These are phyloP conservation scores for Colostygia pectinataria DNA, from an alignment of 2,888 invertebrate genomes.

Conservation along the genomic window DNA sequence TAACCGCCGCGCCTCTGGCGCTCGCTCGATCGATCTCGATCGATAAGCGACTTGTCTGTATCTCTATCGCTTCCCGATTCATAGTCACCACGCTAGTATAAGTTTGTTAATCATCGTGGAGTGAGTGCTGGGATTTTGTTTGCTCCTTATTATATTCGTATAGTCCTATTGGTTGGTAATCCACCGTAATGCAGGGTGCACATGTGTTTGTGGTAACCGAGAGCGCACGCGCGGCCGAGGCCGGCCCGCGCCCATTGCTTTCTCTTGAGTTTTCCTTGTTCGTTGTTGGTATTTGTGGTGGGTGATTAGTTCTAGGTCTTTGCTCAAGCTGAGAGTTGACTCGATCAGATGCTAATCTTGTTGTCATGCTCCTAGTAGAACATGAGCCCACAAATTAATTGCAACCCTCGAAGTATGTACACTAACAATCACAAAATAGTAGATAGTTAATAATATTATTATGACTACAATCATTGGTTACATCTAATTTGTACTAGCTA, in stretches of 20 bases:
- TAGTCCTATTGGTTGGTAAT: conserved; percentile 68
- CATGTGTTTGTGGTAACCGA: conserved; percentile 75
- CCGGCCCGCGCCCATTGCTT: conserved; percentile 61
- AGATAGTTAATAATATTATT: conserved; percentile 55
- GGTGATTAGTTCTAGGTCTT: conserved; percentile 71
- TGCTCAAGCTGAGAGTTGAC: conserved; percentile 66
- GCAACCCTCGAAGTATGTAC: conserved; percentile 51
- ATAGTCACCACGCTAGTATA: conserved; percentile 74
- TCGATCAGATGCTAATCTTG: conserved; percentile 62
- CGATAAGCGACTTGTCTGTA: conserved; percentile 66
- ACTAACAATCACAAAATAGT: conserved; percentile 69
- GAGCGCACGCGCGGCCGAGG: conserved; percentile 51
- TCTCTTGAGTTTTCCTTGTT: conserved; percentile 66
- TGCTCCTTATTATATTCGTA: conserved; percentile 72
- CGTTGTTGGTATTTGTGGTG: conserved; percentile 68
- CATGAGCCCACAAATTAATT: conserved; percentile 76
- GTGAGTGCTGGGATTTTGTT: conserved; percentile 80
- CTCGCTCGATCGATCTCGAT: conserved; percentile 59
- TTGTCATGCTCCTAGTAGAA: conserved; percentile 75
- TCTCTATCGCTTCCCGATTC: conserved; percentile 80
- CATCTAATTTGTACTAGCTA: conserved; percentile 51
- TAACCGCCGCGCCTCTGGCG: conserved; percentile 65
- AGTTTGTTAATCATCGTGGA: conserved; percentile 70
- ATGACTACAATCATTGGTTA: conserved; percentile 38
- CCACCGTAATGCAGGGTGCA: conserved; percentile 74